Evolutionary conservation across 2,888 invertebrate genomes (phyloP), one percentile per base, ranked within the genome.

Genomic region (Maniola hyperantus): DNA sequence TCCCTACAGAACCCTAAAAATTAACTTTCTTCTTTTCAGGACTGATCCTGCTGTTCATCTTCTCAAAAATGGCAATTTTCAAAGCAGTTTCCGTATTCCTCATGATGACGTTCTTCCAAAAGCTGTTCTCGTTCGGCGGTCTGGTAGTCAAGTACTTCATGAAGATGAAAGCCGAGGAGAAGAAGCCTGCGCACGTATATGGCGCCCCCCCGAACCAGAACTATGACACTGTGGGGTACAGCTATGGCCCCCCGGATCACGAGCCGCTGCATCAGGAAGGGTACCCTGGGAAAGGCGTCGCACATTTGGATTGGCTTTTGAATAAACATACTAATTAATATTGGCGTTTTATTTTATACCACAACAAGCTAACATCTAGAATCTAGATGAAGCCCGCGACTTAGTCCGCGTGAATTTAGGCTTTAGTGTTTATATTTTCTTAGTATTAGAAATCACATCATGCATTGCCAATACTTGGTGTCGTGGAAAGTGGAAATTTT

Each of bases 171-270:
- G 58, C 74, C 6, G 71, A 73, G 18, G 80, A 77, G 46, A 70
- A 79, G 13, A 81, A 76, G 51, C 72, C 79, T 10, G 71, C 77
- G 1, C 67, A 77, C 0, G 76, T 79, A 54, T 89, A 90, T 51
- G 89, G 88, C 0, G 76, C 83, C 4, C 89, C 89, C 0, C 78
- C 82, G 6, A 88, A 88, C 6, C 61, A 55, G 18, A 64, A 58
- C 26, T 91, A 91, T 65, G 89, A 91, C 64, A 91, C 91, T 0
- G 76, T 91, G 0, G 89, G 91, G 1, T 91, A 91, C 72, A 90
- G 81, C 64, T 91, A 91, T n/a, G 90, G 89, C 0, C 82, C 88
- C 0, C 84, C 89, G 0, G 87, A 88, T 0, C 76, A 75, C 1
- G 88, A 89, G 33, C 76, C 77, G 0, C 77, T 80, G 46, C 72